Conservation (phyloP, 35 echinoderm and acorn worm species). For the Amphiura filiformis region DNA sequence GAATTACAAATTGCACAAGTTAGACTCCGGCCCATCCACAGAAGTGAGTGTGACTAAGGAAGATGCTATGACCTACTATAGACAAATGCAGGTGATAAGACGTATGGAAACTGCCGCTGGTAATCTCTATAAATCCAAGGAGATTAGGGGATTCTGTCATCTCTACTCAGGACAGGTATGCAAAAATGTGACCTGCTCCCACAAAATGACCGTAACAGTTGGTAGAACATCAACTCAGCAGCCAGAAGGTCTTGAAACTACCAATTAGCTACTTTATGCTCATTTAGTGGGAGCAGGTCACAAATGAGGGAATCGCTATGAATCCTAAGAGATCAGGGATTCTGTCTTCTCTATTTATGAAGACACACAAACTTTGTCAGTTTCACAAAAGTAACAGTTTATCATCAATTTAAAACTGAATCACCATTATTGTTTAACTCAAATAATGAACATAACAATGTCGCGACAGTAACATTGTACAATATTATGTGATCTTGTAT, state of each 20-base stretch:
- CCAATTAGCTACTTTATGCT: too few species aligned
- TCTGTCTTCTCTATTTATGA: neutral
- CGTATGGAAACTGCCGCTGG: constrained; percentile 92
- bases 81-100: constrained; percentile 91
- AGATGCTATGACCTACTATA: constrained; percentile 84
- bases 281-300: too few species aligned
- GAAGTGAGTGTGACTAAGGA: constrained; percentile 65
- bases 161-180: constrained; percentile 95
- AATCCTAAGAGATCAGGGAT: neutral
- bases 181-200: too few species aligned
- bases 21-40: constrained; percentile 70
- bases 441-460: neutral
- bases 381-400: neutral
- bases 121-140: constrained; percentile 92
- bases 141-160: constrained; percentile 92
- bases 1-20: constrained; percentile 82
- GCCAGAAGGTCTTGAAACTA: too few species aligned
- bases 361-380: neutral
- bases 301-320: too few species aligned
- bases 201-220: too few species aligned
- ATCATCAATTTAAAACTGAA: neutral
- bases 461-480: too few species aligned
- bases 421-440: neutral
- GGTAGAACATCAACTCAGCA: too few species aligned
- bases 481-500: too few species aligned